These are phyloP conservation scores for Drosophila kanapiae DNA, from an alignment of 1,140 invertebrate species.

Conservation along the genomic window DNA sequence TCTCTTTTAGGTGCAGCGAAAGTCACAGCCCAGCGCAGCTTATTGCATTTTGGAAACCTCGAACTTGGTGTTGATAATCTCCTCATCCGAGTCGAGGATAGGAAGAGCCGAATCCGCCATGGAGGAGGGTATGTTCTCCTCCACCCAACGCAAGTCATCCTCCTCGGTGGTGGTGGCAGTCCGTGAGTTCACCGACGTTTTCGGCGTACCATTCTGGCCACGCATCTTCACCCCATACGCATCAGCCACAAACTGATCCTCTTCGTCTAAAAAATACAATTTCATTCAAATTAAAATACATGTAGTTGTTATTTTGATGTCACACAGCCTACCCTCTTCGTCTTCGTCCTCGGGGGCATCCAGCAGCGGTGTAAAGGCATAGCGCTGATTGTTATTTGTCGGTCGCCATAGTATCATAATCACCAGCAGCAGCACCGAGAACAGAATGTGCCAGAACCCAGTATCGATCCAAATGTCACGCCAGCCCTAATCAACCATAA, in stretches of 20 bases:
- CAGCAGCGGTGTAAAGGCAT: conserved; percentile 96
- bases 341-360: conserved; percentile 94
- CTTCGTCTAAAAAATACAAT: conserved; percentile 86
- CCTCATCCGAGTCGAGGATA: conserved; percentile 95
- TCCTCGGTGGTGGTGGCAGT: conserved; percentile 87
- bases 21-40: conserved; percentile 61
- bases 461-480: conserved; percentile 96
- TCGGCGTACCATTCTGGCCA: conserved; percentile 72
- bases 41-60: conserved; percentile 96
- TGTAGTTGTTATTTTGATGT: background rate
- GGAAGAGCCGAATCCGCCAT: conserved; percentile 91
- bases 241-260: conserved; percentile 93
- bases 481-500: conserved; percentile 89
- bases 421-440: conserved; percentile 93
- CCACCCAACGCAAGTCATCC: conserved; percentile 95
- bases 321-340: conserved; percentile 86
- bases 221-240: conserved; percentile 94
- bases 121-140: conserved; percentile 94
- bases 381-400: conserved; percentile 97
- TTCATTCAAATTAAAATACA: background rate
- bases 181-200: conserved; percentile 59
- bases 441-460: conserved; percentile 97
- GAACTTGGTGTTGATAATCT: conserved; percentile 94
- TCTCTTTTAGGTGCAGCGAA: conserved; percentile 68
- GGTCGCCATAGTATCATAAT: conserved; percentile 98